Evolutionary conservation across 2,113 vertebrate genomes (phyloP).

Genomic region (Rhinichthys klamathensis): DNA sequence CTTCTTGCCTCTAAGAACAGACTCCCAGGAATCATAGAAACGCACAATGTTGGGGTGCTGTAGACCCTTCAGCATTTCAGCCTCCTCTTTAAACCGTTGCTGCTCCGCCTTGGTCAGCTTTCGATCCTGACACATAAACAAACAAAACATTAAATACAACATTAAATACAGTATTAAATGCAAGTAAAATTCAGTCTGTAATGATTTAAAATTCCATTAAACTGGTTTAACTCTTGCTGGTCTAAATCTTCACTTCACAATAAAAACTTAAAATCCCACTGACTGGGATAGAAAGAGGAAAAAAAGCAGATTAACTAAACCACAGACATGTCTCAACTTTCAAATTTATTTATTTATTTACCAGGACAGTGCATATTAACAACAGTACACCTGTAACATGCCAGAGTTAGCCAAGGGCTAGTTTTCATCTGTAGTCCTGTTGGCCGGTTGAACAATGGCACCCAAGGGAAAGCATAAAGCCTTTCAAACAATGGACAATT

Average conservation of each 20-base stretch:
- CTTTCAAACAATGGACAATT: too few species aligned
- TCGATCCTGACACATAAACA: constrained; percentile 78
- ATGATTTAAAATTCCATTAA: background rate
- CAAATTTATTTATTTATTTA: too few species aligned
- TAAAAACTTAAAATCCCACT: background rate
- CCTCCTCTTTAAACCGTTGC: constrained; percentile 93
- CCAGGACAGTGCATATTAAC: too few species aligned
- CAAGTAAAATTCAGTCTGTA: background rate
- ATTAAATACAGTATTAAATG: background rate
- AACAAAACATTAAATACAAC: background rate
- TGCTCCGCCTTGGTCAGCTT: constrained; percentile 92
- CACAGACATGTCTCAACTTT: background rate
- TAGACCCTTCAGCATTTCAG: constrained; percentile 93
- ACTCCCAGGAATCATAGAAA: constrained; percentile 96
- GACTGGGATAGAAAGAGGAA: background rate
- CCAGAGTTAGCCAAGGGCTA: too few species aligned
- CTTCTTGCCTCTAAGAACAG: constrained; percentile 87
- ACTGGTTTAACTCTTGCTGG: background rate
- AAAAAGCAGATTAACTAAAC: background rate
- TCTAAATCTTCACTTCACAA: background rate
- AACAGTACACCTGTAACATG: too few species aligned
- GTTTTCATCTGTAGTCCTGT: too few species aligned
- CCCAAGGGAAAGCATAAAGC: too few species aligned
- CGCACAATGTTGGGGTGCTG: constrained; percentile 96
- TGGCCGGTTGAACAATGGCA: too few species aligned